Evolutionary conservation across 2,888 invertebrate genomes (phyloP).

Genomic region (Melanchra persicariae): DNA sequence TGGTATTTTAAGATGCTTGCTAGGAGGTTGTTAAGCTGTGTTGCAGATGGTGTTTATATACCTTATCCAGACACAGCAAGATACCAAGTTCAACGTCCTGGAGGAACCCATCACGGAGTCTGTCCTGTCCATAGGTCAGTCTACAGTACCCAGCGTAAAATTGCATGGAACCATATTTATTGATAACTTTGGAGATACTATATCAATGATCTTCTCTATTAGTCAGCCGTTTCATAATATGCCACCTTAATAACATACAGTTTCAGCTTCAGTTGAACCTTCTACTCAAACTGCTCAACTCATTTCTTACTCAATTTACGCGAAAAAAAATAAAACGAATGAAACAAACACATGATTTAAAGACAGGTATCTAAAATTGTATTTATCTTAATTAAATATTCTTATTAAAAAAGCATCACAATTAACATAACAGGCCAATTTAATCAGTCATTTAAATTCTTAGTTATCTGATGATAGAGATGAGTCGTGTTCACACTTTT

Average conservation of each 20-base stretch:
- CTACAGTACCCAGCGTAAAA: neutral
- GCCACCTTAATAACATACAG: too few species aligned
- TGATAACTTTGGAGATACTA: neutral
- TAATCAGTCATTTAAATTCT: neutral
- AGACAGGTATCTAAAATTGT: neutral
- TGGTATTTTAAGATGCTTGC: too few species aligned
- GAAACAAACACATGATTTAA: constrained; percentile 6
- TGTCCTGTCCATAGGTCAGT: neutral
- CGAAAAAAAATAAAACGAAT: neutral
- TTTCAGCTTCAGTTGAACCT: too few species aligned
- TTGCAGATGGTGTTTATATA: too few species aligned
- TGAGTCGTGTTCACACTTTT: neutral
- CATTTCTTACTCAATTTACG: neutral
- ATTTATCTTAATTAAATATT: neutral
- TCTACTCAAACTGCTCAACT: neutral
- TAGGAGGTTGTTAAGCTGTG: too few species aligned
- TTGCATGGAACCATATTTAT: neutral
- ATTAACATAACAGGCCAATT: neutral
- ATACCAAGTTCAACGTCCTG: neutral
- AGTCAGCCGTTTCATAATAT: too few species aligned
- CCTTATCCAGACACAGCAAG: neutral
- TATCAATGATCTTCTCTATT: too few species aligned
- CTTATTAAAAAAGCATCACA: neutral
- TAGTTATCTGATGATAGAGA: neutral
- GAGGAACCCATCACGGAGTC: neutral